Evolutionary conservation across 2,113 vertebrate genomes (phyloP).

Genomic region (Pseudorasbora parva): DNA sequence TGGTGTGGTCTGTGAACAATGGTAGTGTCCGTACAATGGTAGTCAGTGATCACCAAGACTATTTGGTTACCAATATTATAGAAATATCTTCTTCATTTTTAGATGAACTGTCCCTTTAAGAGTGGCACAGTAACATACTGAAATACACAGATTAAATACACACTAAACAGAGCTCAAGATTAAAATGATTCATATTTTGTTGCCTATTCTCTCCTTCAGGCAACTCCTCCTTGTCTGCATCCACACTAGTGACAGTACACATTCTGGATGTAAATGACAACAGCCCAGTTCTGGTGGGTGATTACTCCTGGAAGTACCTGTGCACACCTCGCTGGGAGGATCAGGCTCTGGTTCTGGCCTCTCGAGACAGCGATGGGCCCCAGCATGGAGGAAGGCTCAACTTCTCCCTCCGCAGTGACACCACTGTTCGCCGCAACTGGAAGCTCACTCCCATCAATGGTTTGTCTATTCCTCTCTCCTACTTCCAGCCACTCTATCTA

Average conservation of each 20-base stretch:
- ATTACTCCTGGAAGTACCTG: constrained; percentile 82
- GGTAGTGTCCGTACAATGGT: neutral
- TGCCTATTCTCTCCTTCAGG: constrained; percentile 63
- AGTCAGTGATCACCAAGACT: neutral
- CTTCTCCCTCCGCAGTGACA: constrained; percentile 80
- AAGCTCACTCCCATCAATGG: constrained; percentile 82
- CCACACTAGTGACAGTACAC: constrained; percentile 77
- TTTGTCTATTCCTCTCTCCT: constrained; percentile 52
- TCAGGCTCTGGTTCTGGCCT: constrained; percentile 80
- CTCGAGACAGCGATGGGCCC: constrained; percentile 72
- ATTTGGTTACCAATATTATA: neutral
- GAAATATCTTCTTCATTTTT: neutral
- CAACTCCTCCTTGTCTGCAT: constrained; percentile 76
- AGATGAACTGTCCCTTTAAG: neutral
- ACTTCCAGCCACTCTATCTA: neutral
- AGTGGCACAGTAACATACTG: neutral
- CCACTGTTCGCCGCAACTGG: constrained; percentile 79
- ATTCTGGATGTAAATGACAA: constrained; percentile 82
- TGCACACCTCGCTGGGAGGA: constrained; percentile 82
- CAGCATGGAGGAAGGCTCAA: constrained; percentile 75
- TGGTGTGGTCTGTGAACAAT: too few species aligned
- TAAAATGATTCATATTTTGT: neutral
- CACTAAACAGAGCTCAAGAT: neutral
- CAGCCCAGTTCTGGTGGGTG: constrained; percentile 77
- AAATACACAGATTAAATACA: neutral